Conservation (phyloP, 2,888 invertebrate species). For the Trileptium ribeirensis region DNA sequence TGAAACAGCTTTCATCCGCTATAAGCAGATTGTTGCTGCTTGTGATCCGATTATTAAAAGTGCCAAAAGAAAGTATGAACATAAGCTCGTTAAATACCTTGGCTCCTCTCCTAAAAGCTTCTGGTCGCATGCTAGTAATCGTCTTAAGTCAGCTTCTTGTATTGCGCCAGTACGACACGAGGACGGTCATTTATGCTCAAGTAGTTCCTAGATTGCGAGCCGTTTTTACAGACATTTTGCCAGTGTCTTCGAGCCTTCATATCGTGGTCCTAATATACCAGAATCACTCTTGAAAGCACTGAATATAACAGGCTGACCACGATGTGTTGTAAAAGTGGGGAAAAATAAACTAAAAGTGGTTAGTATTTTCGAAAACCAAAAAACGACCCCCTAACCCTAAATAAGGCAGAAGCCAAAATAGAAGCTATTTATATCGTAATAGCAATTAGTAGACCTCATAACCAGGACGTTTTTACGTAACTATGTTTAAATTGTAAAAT, state of each 20-base stretch:
- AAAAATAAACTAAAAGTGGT: no score
- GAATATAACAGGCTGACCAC: no score
- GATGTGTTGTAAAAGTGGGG: no score
- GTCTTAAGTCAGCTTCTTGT: neutral
- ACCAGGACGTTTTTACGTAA: no score
- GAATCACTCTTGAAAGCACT: neutral
- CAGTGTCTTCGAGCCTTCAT: neutral
- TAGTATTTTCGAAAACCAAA: no score
- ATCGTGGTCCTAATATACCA: neutral
- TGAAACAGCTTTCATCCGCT: neutral
- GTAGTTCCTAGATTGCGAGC: neutral
- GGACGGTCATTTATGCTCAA: neutral
- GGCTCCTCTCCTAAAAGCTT: neutral
- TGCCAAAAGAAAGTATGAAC: neutral
- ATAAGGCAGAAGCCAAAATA: no score
- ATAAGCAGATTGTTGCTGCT: neutral
- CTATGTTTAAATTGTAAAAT: no score
- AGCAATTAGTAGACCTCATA: no score
- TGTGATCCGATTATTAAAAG: neutral
- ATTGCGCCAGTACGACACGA: neutral
- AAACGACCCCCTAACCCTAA: no score
- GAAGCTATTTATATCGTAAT: no score
- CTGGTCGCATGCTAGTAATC: neutral
- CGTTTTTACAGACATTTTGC: neutral
- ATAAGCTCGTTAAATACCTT: neutral